phyloP scores from a whole-genome alignment of 2,797 vertebrate species.

The Heteromormyrus szaboi region DNA sequence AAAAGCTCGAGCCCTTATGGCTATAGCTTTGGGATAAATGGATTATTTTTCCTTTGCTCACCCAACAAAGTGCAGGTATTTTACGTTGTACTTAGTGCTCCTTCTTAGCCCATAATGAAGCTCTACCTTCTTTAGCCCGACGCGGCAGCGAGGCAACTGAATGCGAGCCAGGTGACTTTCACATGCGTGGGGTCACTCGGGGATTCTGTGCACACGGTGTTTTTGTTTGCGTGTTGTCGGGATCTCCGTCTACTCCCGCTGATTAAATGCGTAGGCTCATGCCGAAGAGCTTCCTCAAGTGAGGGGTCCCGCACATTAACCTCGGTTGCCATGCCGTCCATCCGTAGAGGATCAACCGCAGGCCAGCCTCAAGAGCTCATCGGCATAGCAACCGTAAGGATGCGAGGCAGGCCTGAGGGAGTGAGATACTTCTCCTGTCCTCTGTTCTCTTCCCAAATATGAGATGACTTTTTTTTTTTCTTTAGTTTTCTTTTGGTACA shows the following conservation, averaged over 20 bases:
- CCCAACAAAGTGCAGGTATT: background rate
- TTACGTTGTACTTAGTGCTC: background rate
- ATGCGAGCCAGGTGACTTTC: background rate
- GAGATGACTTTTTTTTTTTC: background rate
- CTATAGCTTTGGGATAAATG: background rate
- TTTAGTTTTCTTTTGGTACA: background rate
- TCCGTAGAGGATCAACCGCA: background rate
- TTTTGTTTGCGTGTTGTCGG: background rate
- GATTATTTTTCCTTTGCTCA: background rate
- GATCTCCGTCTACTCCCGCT: background rate
- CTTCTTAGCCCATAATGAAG: background rate
- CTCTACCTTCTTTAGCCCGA: background rate
- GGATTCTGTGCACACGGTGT: background rate
- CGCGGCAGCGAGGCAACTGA: background rate
- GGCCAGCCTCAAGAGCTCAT: background rate
- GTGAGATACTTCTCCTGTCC: background rate
- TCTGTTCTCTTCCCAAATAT: background rate
- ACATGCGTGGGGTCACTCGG: background rate
- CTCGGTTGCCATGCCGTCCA: background rate
- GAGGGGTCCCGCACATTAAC: background rate
- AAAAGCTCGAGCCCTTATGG: background rate
- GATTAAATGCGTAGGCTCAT: background rate
- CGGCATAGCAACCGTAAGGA: conserved; percentile 14
- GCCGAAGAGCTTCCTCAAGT: background rate
- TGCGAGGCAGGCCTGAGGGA: background rate